Conservation (phyloP, 2,113 vertebrate species). For the Microtus richardsoni region DNA sequence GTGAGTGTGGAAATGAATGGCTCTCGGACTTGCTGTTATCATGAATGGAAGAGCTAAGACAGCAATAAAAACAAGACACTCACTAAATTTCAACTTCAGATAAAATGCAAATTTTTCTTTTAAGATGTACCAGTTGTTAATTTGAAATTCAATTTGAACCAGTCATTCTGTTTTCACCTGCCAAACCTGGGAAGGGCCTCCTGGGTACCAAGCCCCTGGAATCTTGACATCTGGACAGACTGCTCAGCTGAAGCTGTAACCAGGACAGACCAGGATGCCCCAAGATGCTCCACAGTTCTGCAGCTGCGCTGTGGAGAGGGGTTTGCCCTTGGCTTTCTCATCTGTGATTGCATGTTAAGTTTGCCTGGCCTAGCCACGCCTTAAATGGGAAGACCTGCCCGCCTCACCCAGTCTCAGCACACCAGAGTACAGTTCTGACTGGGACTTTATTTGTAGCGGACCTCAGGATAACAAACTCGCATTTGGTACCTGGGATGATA, state of each 20-base stretch:
- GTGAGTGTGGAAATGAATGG: neutral
- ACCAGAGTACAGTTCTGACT: neutral
- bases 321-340: neutral
- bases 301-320: neutral
- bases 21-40: neutral
- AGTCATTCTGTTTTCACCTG: too few relatives aligned
- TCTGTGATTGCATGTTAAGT: neutral
- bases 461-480: neutral
- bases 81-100: neutral
- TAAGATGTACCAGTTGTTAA: neutral
- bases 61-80: neutral
- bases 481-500: neutral
- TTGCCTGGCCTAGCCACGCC: neutral
- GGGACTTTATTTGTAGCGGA: neutral
- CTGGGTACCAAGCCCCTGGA: neutral
- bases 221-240: neutral
- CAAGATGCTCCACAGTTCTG: neutral
- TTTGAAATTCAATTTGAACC: neutral
- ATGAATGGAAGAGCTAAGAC: neutral
- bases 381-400: neutral
- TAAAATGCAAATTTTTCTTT: neutral
- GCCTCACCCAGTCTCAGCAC: neutral
- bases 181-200: neutral
- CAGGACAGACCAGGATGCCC: neutral
- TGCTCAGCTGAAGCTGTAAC: too few relatives aligned